Percentiles rank a stretch among this genome's conserved stretches.
Conservation (phyloP, 1,140 invertebrate genomes). For the Saccostrea cuccullata region DNA sequence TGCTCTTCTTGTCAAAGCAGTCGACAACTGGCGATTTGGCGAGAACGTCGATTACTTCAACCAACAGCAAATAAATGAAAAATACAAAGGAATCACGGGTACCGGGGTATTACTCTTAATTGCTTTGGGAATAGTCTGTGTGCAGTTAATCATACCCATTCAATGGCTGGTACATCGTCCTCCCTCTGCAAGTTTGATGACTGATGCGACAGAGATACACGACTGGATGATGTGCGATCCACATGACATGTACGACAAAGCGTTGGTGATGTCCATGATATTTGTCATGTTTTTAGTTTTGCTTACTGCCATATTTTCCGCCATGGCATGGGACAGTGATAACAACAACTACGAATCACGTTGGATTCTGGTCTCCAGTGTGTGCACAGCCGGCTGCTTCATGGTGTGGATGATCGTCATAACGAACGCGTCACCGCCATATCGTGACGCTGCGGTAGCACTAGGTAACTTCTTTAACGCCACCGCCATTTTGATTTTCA, state of each 20-base stretch:
- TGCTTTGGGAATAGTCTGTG: conserved; percentile 75
- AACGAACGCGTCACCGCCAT: conserved; percentile 73
- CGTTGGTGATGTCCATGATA: conserved; percentile 79
- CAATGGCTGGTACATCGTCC: conserved; percentile 70
- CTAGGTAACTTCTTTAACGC: conserved; percentile 78
- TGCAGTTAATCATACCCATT: conserved; percentile 76
- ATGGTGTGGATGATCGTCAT: conserved; percentile 79
- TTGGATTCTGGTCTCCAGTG: conserved; percentile 77
- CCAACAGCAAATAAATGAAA: conserved; percentile 19
- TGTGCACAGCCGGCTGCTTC: conserved; percentile 76
- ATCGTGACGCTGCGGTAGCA: conserved; percentile 74
- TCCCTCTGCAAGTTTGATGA: conserved; percentile 63
- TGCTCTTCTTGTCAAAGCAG: conserved; percentile 79
- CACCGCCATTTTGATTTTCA: conserved; percentile 73
- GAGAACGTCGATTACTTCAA: conserved; percentile 61
- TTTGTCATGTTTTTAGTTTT: conserved; percentile 79
- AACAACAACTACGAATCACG: conserved; percentile 78
- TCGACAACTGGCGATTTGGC: conserved; percentile 76
- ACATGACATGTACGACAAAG: conserved; percentile 75
- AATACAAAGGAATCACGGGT: conserved; percentile 70
- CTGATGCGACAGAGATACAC: conserved; percentile 53
- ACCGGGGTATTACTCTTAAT: conserved; percentile 77
- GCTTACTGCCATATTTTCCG: conserved; percentile 77
- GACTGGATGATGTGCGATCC: conserved; percentile 75
- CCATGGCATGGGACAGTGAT: conserved; percentile 78